Conservation (phyloP, 2,113 vertebrate genomes). For the Salminus brasiliensis region DNA sequence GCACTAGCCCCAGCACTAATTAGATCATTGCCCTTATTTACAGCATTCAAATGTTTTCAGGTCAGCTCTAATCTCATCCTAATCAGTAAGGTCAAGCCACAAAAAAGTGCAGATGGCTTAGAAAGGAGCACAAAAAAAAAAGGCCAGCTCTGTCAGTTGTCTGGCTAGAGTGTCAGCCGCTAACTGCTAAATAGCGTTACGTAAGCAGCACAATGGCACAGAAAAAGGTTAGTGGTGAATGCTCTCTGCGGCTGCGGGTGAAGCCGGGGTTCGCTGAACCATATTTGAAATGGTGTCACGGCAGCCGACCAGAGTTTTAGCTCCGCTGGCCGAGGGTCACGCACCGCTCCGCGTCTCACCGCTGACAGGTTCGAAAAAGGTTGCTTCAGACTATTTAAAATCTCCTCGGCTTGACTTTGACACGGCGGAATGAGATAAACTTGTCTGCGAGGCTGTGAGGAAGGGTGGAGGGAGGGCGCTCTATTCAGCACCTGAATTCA, state of each 20-base stretch:
- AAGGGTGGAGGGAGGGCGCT: slow-evolving; percentile 20
- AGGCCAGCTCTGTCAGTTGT: slow-evolving; percentile 13
- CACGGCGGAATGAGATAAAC: slow-evolving; percentile 26
- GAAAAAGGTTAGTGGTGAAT: slow-evolving; percentile 24
- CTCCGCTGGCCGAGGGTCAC: slow-evolving; percentile 8
- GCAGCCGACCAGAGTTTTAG: slow-evolving; percentile 5
- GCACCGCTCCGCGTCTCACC: not conserved
- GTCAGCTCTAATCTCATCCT: slow-evolving; percentile 58
- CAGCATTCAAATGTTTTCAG: slow-evolving; percentile 56
- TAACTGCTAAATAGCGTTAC: slow-evolving; percentile 37
- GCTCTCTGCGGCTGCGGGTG: slow-evolving; percentile 18
- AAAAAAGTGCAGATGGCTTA: slow-evolving; percentile 42
- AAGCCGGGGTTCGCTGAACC: slow-evolving; percentile 22
- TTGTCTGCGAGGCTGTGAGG: slow-evolving; percentile 10
- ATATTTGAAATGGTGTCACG: slow-evolving; percentile 35
- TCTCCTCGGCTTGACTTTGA: slow-evolving; percentile 45
- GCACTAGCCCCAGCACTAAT: slow-evolving; percentile 45
- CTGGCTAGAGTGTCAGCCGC: slow-evolving; percentile 28
- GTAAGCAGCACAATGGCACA: slow-evolving; percentile 43
- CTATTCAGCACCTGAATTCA: slow-evolving; percentile 33
- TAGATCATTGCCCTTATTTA: slow-evolving; percentile 61
- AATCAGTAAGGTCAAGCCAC: slow-evolving; percentile 59
- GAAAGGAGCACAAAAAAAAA: not conserved
- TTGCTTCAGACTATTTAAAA: slow-evolving; percentile 28
- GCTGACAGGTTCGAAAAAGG: slow-evolving; percentile 27